These are phyloP conservation scores for Leucania comma DNA, from an alignment of 2,888 invertebrate species.

Conservation along the genomic window DNA sequence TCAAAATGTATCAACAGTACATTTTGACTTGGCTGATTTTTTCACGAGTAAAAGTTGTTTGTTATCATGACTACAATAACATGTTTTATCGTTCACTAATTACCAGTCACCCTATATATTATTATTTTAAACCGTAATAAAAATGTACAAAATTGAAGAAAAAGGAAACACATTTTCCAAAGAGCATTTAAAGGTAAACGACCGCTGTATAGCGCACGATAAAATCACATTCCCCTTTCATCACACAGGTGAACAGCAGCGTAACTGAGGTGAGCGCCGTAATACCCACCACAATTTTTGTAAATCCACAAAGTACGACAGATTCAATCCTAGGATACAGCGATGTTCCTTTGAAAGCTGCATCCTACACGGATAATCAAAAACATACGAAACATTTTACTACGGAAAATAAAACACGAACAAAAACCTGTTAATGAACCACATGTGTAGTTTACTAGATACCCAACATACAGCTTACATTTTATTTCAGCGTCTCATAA, in stretches of 20 bases:
- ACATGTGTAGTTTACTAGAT: slow-evolving; percentile 53
- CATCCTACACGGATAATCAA: slow-evolving; percentile 69
- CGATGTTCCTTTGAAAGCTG: slow-evolving; percentile 78
- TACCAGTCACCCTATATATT: no score
- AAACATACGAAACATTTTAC: slow-evolving; percentile 67
- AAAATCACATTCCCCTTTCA: slow-evolving; percentile 64
- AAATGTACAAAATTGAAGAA: not conserved
- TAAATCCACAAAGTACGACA: slow-evolving; percentile 78
- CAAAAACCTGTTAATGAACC: slow-evolving; percentile 69
- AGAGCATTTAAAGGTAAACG: slow-evolving; percentile 45
- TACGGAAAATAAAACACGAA: slow-evolving; percentile 61
- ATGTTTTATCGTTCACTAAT: no score
- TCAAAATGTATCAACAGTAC: no score
- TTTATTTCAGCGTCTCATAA: slow-evolving; percentile 50
- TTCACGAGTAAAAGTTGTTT: no score
- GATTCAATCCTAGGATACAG: slow-evolving; percentile 74
- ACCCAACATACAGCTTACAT: slow-evolving; percentile 14
- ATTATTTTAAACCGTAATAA: no score
- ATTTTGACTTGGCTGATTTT: no score
- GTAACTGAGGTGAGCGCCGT: slow-evolving; percentile 65
- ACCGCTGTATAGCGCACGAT: slow-evolving; percentile 49
- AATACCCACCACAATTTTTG: slow-evolving; percentile 76
- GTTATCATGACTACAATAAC: no score
- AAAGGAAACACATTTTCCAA: not conserved
- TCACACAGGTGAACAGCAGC: slow-evolving; percentile 60